phyloP scores from a whole-genome alignment of 2,797 vertebrate genomes.

The Fringilla coelebs region DNA sequence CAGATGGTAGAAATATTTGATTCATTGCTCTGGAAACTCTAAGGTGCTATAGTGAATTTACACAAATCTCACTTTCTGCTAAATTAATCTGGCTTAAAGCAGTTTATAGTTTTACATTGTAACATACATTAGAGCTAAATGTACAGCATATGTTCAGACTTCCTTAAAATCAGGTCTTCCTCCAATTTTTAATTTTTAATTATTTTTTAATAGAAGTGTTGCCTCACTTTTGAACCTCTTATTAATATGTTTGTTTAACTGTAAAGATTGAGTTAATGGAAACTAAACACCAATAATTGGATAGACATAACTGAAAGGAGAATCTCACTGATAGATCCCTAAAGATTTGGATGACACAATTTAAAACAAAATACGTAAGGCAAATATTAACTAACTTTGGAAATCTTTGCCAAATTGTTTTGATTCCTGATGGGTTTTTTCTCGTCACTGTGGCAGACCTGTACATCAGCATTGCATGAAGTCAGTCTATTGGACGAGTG shows the following conservation, averaged over 20 bases:
- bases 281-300: neutral
- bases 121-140: neutral
- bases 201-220: neutral
- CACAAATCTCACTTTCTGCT: neutral
- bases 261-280: neutral
- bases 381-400: neutral
- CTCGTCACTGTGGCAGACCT: neutral
- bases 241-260: neutral
- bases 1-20: neutral
- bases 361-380: neutral
- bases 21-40: neutral
- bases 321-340: neutral
- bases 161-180: neutral
- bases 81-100: neutral
- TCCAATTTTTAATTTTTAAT: neutral
- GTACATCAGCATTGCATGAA: neutral
- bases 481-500: neutral
- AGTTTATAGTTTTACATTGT: neutral
- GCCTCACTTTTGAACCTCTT: neutral
- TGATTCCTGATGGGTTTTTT: neutral
- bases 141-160: neutral
- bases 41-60: neutral
- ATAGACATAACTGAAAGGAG: neutral
- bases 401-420: neutral
- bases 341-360: neutral